Evolutionary conservation across 1,140 invertebrate species (phyloP), one percentile per base, ranked within the genome.

Genomic region (Chrysomallon squamiferum): DNA sequence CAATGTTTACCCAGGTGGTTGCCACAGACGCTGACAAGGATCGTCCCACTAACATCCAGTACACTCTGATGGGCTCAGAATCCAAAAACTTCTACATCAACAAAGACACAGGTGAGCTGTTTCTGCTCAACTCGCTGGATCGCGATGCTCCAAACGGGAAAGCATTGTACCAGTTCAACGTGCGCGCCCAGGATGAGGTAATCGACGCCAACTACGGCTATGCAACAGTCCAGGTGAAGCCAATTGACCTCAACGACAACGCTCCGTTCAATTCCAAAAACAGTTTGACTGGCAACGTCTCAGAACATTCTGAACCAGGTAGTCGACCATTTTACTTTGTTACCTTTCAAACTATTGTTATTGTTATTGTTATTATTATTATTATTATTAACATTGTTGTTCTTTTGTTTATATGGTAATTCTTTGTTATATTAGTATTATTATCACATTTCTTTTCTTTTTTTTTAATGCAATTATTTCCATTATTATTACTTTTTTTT

Each of bases 231-330:
- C 94, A 97, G 88, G 95, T 98, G 61, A 96, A 96, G 85, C 89
- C 98, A 3, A 95, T 95, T 82, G 97, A 99, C 82, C 96, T 98
- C 78, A 99, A 99, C 86, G 97, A 99, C 86, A 99, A 99, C 86
- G 92, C 93, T 15, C 97, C 97, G 3, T 99, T 99, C 88, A 94
- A 94, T 43, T 70, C 43, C 13, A 47, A 59, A 13, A 64, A 72
- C 38, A 56, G 68, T 3, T 50, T 83, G 15, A 71, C 61, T 11
- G 83, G 81, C 45, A 71, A 66, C 25, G 76, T 83, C 2, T 65
- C 66, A 41, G 83, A 84, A 72, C 71, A 79, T 62, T 78, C 78
- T 15, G 47, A 38, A 33, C 65, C 56, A 68, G 76, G 81, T 83
- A 69, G 64, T 66, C 9, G 20, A 11, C 15, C 13, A 13, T 50